Evolutionary conservation across 2,113 vertebrate species (phyloP), one percentile per base, ranked within the genome.

Genomic region (Emydocephalus ijimae): DNA sequence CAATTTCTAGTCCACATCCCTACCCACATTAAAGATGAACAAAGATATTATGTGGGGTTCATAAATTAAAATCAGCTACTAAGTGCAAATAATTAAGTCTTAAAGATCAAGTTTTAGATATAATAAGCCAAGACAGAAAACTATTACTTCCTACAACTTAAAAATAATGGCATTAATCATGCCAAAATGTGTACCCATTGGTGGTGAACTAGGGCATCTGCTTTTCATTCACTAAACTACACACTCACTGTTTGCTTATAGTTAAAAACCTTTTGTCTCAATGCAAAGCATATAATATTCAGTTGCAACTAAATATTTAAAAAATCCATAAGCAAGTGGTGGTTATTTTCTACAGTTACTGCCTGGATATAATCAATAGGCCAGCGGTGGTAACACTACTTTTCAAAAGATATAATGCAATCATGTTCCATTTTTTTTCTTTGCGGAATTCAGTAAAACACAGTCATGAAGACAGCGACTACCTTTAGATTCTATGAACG

Each of bases 21-120:
- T 10, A 23, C 34, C 39, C 54, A 57, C 34, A 23, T 89, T 21
- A 89, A 89, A 43, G 23, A 43, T 12, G 21, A 12, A 43, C 2
- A 24, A 89, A 57, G 3, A 57, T 9, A 21, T 34, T 55, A 54
- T 87, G 86, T 87, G 86, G 26, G 12, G 0, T 29, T 54, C 29
- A 81, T 86, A 94, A 93, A 93, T 95, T 93, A 93, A 90, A 95
- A 95, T 96, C 95, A 95, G 52, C 57, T 89, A 92, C 93, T 91
- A 90, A 87, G 91, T 85, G 88, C 93, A 93, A 92, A 93, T 43
- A 29, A 81, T 48, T 20, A 50, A 55, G 24, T 29, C 5, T 43
- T 56, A 56, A 56, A 55, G 74, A 21, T 39, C 0, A 81, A 69
- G 14, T 81, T 6, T 81, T 81, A 81, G 39, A 81, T 43, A 81